Evolutionary conservation across 2,113 vertebrate genomes (phyloP).

Genomic region (Dermatemys mawii): DNA sequence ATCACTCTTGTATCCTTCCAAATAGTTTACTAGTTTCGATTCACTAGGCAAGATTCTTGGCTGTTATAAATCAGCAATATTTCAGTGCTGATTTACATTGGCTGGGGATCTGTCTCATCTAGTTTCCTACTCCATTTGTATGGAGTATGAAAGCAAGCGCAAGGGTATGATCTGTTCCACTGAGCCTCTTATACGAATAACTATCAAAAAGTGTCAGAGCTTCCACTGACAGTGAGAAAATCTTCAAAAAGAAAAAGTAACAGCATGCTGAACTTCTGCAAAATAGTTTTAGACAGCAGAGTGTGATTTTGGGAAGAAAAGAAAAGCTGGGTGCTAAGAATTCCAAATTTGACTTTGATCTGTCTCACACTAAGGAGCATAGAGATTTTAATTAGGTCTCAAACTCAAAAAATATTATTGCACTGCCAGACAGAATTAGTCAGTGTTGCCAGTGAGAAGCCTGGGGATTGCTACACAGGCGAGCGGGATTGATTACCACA

Average conservation of each 20-base stretch:
- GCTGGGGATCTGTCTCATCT: slow-evolving; percentile 2
- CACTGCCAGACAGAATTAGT: slow-evolving; percentile 47
- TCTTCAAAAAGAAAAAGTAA: slow-evolving; percentile 44
- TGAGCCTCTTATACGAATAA: not conserved
- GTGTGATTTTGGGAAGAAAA: not conserved
- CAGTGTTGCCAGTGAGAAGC: slow-evolving; percentile 30
- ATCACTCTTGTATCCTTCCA: not conserved
- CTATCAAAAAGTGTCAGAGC: slow-evolving; percentile 51
- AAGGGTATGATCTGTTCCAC: not conserved
- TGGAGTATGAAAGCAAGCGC: slow-evolving; percentile 13
- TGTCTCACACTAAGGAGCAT: slow-evolving; percentile 40
- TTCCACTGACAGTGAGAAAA: slow-evolving; percentile 4
- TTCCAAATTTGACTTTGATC: slow-evolving; percentile 58
- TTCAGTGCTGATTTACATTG: slow-evolving; percentile 34
- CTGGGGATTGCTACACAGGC: slow-evolving; percentile 46
- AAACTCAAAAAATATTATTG: slow-evolving; percentile 16
- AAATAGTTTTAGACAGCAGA: slow-evolving; percentile 38
- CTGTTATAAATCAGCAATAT: not conserved
- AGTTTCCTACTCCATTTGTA: not conserved
- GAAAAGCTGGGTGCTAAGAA: slow-evolving; percentile 50
- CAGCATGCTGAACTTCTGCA: slow-evolving; percentile 43
- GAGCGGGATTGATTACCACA: slow-evolving; percentile 19
- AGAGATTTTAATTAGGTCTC: slow-evolving; percentile 63
- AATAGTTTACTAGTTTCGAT: slow-evolving; percentile 8
- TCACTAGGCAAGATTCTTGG: not conserved